Evolutionary conservation across 2,797 vertebrate species (phyloP), one percentile per base, ranked within the genome.

Genomic region (Caiman crocodilus): DNA sequence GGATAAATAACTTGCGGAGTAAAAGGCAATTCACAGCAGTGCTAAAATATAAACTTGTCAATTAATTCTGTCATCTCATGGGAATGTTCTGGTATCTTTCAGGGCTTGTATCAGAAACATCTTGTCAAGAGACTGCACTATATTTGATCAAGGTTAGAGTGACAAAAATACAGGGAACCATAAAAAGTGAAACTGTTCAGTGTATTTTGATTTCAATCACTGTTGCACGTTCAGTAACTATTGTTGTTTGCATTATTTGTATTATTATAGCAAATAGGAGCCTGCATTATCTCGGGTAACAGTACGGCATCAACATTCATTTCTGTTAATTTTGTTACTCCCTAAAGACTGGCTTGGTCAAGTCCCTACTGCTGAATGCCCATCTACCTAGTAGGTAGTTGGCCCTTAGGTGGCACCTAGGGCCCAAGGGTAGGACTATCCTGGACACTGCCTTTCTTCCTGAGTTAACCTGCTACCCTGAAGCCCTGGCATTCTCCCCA

Each of bases 51-150:
- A 75, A 30, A 13, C 59, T 91, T 90, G 65, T 42, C 84, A 87
- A 75, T 92, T 85, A 61, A 64, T 95, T 94, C 73, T 64, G 14
- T 14, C 64, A 55, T 76, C 79, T 63, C 67, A 80, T 11, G 64
- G 58, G 83, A 84, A 56, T 2, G 7, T 73, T 76, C 21, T 74
- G n/a, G 64, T 75, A 35, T 78, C 58, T 94, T 87, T 84, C 80
- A 84, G 11, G 17, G 26, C 65, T 57, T 82, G 15, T 82, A 26
- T 89, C 67, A 90, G 17, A 56, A 73, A 11, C 5, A 20, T 60
- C 30, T 7, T 90, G 35, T 73, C 67, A 25, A 14, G 23, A 86
- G 57, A 58, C 57, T 77, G 57, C 11, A 14, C 28, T 82, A 58
- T 58, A 35, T 60, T 73, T 73, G 16, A 60, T 59, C 17, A 42